These are phyloP conservation scores for Pheucticus melanocephalus DNA, from an alignment of 2,113 vertebrate genomes.

Conservation along the genomic window DNA sequence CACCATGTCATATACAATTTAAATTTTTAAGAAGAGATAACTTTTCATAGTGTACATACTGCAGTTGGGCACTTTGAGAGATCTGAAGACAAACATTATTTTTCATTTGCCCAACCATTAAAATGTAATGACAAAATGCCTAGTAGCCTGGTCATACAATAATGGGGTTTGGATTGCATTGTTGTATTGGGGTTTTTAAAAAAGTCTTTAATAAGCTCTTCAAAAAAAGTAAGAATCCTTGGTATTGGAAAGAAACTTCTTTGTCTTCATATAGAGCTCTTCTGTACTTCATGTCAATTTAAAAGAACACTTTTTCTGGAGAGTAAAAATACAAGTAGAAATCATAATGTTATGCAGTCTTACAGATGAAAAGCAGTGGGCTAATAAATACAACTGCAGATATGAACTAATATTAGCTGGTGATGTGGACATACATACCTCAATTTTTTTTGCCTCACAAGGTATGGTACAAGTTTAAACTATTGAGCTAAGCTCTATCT, in stretches of 20 bases:
- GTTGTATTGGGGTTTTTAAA: rapidly evolving
- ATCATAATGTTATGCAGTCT: background rate
- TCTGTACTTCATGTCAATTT: background rate
- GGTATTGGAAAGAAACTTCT: background rate
- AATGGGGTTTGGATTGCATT: background rate
- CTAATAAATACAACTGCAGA: background rate
- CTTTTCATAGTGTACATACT: background rate
- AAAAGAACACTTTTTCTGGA: background rate
- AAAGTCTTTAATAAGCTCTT: background rate
- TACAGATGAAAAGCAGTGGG: background rate
- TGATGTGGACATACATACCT: slow-evolving; percentile 28
- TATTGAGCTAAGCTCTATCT: slow-evolving; percentile 43
- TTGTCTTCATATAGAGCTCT: background rate
- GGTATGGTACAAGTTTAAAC: slow-evolving; percentile 57
- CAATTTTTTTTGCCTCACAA: slow-evolving; percentile 45
- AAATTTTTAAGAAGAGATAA: background rate
- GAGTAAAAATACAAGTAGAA: background rate
- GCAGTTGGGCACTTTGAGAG: background rate
- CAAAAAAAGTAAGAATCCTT: background rate
- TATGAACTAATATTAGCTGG: slow-evolving; percentile 52
- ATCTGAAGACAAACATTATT: background rate
- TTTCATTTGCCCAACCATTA: background rate
- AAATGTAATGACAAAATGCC: background rate
- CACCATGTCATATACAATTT: background rate
- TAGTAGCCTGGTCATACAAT: background rate